A percentile compares a stretch with the other conserved stretches of the same genome.
Conservation (phyloP, 2,113 vertebrate species). For the Rhinolophus sinicus region DNA sequence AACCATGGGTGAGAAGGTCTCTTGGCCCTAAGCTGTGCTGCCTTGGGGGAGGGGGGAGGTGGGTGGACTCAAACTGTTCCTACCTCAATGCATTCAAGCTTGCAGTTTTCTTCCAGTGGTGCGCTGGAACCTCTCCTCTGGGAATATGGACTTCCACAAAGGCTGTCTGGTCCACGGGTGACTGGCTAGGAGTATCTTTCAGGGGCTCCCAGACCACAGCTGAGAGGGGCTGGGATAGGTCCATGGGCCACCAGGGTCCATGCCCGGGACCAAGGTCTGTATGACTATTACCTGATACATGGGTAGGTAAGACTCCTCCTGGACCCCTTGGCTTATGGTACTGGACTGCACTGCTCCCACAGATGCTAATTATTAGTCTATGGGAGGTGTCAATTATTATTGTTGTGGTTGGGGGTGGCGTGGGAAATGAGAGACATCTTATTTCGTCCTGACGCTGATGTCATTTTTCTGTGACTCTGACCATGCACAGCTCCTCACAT, state of each 20-base stretch:
- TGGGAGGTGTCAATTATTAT: not conserved
- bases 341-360: not conserved
- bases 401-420: not conserved
- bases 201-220: not conserved
- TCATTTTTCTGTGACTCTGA: not conserved
- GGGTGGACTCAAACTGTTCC: not conserved
- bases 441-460: not conserved
- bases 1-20: not conserved
- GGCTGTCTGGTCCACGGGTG: too few relatives aligned
- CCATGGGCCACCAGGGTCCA: not conserved
- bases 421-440: not conserved
- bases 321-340: not conserved
- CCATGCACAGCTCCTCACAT: not conserved
- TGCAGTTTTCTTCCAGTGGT: not conserved
- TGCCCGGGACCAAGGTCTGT: not conserved
- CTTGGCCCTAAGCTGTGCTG: not conserved
- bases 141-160: not conserved
- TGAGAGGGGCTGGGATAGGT: not conserved
- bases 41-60: not conserved
- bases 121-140: not conserved
- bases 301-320: not conserved
- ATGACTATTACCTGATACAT: fast-evolving
- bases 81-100: not conserved
- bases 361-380: not conserved
- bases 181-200: not conserved